Conservation (phyloP, 2,797 vertebrate genomes). For the Coregonus suidteri region DNA sequence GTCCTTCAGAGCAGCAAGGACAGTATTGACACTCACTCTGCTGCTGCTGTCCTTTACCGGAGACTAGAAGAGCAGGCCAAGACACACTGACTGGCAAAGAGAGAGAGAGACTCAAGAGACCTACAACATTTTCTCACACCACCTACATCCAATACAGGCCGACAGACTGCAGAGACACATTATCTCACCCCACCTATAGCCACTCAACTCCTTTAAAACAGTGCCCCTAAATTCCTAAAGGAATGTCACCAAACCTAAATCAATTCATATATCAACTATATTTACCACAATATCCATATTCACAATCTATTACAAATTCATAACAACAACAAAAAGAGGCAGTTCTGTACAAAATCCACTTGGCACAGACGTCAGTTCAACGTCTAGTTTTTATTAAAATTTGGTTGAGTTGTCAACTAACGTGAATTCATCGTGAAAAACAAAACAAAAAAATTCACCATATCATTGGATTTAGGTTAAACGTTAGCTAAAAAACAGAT, state of each 20-base stretch:
- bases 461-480: too few relatives aligned
- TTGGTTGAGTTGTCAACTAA: too few relatives aligned
- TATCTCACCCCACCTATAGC: too few relatives aligned
- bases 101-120: neutral
- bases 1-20: constrained; percentile 53
- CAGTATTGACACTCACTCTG: constrained; percentile 20
- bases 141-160: neutral
- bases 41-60: neutral
- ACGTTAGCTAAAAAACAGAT: too few relatives aligned
- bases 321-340: neutral
- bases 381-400: too few relatives aligned
- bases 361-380: too few relatives aligned
- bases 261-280: neutral
- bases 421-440: too few relatives aligned
- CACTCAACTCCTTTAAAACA: too few relatives aligned
- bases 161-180: neutral
- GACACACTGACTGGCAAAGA: constrained; percentile 2
- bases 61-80: neutral
- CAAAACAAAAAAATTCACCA: too few relatives aligned
- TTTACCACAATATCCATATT: neutral
- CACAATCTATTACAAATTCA: neutral
- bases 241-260: neutral
- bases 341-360: too few relatives aligned
- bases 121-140: neutral
- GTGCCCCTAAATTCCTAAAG: too few relatives aligned